Percentiles rank a stretch among this genome's conserved stretches.
Conservation (phyloP, 2,888 invertebrate genomes). For the Conus canariensis region DNA sequence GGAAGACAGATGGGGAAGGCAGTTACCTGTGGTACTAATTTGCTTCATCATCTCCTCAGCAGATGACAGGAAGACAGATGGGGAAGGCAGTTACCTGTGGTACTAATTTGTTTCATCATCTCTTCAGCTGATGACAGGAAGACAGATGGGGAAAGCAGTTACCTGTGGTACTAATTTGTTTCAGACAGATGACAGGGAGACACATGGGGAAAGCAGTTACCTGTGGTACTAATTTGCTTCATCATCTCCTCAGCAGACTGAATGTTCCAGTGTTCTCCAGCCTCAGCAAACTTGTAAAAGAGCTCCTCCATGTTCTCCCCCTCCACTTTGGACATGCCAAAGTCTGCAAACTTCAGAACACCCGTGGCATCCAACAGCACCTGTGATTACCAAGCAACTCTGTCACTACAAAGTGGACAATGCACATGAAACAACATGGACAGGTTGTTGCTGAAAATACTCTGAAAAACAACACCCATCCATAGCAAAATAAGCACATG, state of each 20-base stretch:
- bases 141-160: neutral
- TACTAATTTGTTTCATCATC: no score
- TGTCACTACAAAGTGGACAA: neutral
- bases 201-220: conserved; percentile 36
- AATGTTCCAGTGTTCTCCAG: conserved; percentile 69
- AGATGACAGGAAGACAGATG: no score
- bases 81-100: no score
- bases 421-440: no score
- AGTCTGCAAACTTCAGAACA: conserved; percentile 77
- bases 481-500: no score
- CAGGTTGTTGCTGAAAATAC: no score
- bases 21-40: no score
- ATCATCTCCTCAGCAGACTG: conserved; percentile 62
- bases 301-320: conserved; percentile 77
- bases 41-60: no score
- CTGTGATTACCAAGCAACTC: conserved; percentile 55
- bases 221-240: conserved; percentile 63
- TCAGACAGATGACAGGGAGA: no score
- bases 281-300: conserved; percentile 76
- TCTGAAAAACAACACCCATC: no score
- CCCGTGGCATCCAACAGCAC: conserved; percentile 78
- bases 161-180: no score
- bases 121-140: conserved; percentile 21
- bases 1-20: no score
- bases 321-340: conserved; percentile 77